Evolutionary conservation across 1,140 invertebrate genomes (phyloP).

Genomic region (fruit fly (Drosophila melanogaster)): Release_6_plus_ISO1_MT NT_033777.3:23270001-23270500

Average conservation of each 20-base stretch:
- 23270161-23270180: conserved; percentile 38
- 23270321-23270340: conserved; percentile 28
- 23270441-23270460: background rate
- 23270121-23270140: conserved; percentile 27
- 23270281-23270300: conserved; percentile 78
- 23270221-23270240: conserved; percentile 41
- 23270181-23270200: conserved; percentile 4
- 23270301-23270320: conserved; percentile 43
- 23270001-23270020: conserved; percentile 11
- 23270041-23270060: conserved; percentile 6
- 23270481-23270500: conserved; percentile 65
- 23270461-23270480: conserved; percentile 77
- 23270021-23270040: conserved; percentile 1
- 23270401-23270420: too few species aligned
- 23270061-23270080: conserved; percentile 25
- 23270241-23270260: conserved; percentile 25
- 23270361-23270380: too few species aligned
- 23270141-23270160: conserved; percentile 25
- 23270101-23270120: conserved; percentile 67
- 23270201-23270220: conserved; percentile 14
- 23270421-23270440: too few species aligned
- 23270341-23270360: too few species aligned
- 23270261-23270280: conserved; percentile 69
- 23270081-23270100: conserved; percentile 61
- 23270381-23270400: too few species aligned